phyloP scores from a whole-genome alignment of 1,140 invertebrate genomes.

The Trigoniulus corallinus region DNA sequence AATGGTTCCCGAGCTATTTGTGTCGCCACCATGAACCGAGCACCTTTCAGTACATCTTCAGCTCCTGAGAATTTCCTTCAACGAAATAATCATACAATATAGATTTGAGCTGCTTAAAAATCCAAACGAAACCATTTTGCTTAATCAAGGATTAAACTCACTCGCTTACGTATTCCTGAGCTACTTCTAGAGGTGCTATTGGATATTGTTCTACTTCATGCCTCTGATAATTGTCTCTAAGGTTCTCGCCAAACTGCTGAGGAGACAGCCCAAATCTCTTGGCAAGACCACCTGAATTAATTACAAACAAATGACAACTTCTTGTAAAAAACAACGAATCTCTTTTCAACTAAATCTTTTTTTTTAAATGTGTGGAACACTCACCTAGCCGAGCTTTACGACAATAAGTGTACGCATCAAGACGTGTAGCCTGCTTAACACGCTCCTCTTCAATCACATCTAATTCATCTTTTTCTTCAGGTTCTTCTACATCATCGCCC shows the following conservation, averaged over 20 bases:
- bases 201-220: slow-evolving; percentile 89
- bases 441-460: slow-evolving; percentile 37
- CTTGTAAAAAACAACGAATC: slow-evolving; percentile 1
- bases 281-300: slow-evolving; percentile 41
- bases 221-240: slow-evolving; percentile 90
- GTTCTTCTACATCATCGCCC: slow-evolving; percentile 30
- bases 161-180: slow-evolving; percentile 48
- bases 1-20: slow-evolving; percentile 83
- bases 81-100: slow-evolving; percentile 8
- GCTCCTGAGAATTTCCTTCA: slow-evolving; percentile 35
- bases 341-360: background rate
- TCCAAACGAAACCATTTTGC: background rate
- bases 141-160: no score
- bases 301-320: slow-evolving; percentile 11
- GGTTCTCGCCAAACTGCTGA: slow-evolving; percentile 91
- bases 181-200: slow-evolving; percentile 57
- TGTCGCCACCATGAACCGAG: slow-evolving; percentile 82
- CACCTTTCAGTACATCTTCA: slow-evolving; percentile 71
- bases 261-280: slow-evolving; percentile 89
- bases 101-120: background rate
- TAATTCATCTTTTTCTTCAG: slow-evolving; percentile 36
- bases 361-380: slow-evolving; percentile 26
- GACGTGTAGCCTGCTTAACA: slow-evolving; percentile 68
- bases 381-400: slow-evolving; percentile 60
- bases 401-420: slow-evolving; percentile 74